phyloP scores from a whole-genome alignment of 2,797 vertebrate species.

The Cottoperca gobio region DNA sequence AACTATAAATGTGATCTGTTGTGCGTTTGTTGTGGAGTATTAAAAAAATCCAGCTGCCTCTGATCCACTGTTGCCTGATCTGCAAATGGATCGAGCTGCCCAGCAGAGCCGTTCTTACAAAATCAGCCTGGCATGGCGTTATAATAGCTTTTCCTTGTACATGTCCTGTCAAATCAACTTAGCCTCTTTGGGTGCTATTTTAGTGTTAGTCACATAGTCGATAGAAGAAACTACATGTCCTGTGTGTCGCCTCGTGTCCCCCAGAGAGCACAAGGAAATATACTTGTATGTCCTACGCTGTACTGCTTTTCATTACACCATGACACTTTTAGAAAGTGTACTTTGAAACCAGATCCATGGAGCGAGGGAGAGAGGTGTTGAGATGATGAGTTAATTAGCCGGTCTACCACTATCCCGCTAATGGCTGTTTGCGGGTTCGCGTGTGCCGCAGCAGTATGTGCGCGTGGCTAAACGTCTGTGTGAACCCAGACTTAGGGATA shows the following conservation, averaged over 20 bases:
- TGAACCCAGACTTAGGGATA: constrained; percentile 10
- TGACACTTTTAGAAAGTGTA: constrained; percentile 47
- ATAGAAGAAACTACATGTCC: constrained; percentile 60
- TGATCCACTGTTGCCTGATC: constrained; percentile 66
- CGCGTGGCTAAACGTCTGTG: background rate
- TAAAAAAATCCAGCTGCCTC: constrained; percentile 52
- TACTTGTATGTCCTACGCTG: constrained; percentile 26
- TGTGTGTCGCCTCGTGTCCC: constrained; percentile 38
- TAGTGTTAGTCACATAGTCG: constrained; percentile 60
- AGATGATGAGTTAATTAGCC: constrained; percentile 70
- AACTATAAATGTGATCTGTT: constrained; percentile 50
- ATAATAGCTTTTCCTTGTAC: constrained; percentile 83
- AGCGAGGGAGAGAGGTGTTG: constrained; percentile 46
- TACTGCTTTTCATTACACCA: constrained; percentile 32
- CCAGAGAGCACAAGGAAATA: constrained; percentile 54
- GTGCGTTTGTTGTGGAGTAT: constrained; percentile 49
- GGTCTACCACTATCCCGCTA: constrained; percentile 49
- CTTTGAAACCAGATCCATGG: constrained; percentile 54
- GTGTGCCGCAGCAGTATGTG: constrained; percentile 14
- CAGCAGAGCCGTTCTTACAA: constrained; percentile 62
- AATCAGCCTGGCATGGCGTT: constrained; percentile 70
- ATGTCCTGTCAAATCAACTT: constrained; percentile 82
- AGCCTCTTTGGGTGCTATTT: constrained; percentile 75
- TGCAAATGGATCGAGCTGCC: constrained; percentile 76
- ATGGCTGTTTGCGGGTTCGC: constrained; percentile 59